Base-by-base conservation (phyloP, 2,888 invertebrate species). In the Cotesia congregata region DNA sequence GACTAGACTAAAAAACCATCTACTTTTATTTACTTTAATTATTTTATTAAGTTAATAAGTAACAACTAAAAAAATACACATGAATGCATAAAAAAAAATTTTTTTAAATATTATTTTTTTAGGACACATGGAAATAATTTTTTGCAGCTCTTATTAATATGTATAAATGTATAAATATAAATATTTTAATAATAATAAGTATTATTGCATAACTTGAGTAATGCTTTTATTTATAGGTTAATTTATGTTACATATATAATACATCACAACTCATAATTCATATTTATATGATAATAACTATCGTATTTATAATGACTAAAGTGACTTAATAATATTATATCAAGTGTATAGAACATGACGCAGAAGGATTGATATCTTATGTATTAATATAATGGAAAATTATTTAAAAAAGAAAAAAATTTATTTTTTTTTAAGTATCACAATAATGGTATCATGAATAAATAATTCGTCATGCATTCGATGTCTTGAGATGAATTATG, bases 381-480 rank as follows among this genome's bases (percentile, higher is more conserved):
- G n/a, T 76, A 77, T 73, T 67, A 77, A 79, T 75, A 41, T 68
- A 69, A 68, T 64, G 17, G 50, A 60, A 60, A 75, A 7, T 65
- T 60, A 78, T 60, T 30, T 30, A 3, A 30, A 30, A 30, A 30
- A 30, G 30, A 30, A 64, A 64, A 61, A 62, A 64, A 41, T 15
- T 62, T 30, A 38, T 50, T 50, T 64, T 59, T 59, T 41, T 40
- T 65, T 38, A 59, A 39, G 39, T 39, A 15, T 41, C 50, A 64
- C 38, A 30, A 70, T 75, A 38, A 65, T 72, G 61, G 20, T 59
- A 70, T 41, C 62, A 59, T 62, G 65, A 79, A 77, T 50, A 50
- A 73, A 76, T 77, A 70, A 78, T 78, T 77, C 78, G 80, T 82
- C 80, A 80, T 80, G 78, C 80, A 80, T 80, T 77, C 73, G 71